A percentile compares a stretch with the other conserved stretches of the same genome.
Evolutionary conservation across 2,888 invertebrate species (phyloP).

Genomic region (Lysandra bellargus): DNA sequence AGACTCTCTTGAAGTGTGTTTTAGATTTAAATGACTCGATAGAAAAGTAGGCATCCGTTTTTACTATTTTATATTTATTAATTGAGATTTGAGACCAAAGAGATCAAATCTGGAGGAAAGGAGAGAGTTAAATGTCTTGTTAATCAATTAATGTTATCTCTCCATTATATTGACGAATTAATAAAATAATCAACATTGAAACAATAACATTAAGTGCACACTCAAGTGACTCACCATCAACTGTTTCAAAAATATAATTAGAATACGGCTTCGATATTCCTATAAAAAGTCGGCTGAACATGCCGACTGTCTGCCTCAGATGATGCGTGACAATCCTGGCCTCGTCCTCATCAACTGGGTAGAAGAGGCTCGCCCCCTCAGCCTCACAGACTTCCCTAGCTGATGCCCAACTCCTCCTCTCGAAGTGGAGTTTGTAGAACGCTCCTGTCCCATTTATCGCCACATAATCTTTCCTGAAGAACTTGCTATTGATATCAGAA

Average conservation of each 20-base stretch:
- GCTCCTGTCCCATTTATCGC: neutral
- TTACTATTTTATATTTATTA: too few relatives aligned
- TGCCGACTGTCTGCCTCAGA: neutral
- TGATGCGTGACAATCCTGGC: neutral
- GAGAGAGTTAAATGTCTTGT: too few relatives aligned
- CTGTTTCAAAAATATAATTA: slow-evolving; percentile 9
- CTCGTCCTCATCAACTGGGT: neutral
- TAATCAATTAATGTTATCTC: too few relatives aligned
- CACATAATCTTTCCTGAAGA: slow-evolving; percentile 27
- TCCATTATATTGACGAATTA: too few relatives aligned
- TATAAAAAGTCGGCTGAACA: neutral
- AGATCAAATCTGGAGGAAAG: too few relatives aligned
- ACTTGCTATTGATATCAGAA: neutral
- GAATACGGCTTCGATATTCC: slow-evolving; percentile 25
- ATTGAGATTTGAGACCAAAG: too few relatives aligned
- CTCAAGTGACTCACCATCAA: neutral
- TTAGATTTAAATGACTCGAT: too few relatives aligned
- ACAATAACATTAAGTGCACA: neutral
- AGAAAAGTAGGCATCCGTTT: too few relatives aligned
- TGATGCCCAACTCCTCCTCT: neutral
- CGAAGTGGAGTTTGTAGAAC: slow-evolving; percentile 16
- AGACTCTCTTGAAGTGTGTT: too few relatives aligned
- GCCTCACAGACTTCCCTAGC: neutral
- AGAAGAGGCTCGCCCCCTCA: slow-evolving; percentile 18
- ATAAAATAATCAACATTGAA: neutral